Evolutionary conservation across 1,140 invertebrate genomes (phyloP).

Genomic region (Drosophila equinoxialis): DNA sequence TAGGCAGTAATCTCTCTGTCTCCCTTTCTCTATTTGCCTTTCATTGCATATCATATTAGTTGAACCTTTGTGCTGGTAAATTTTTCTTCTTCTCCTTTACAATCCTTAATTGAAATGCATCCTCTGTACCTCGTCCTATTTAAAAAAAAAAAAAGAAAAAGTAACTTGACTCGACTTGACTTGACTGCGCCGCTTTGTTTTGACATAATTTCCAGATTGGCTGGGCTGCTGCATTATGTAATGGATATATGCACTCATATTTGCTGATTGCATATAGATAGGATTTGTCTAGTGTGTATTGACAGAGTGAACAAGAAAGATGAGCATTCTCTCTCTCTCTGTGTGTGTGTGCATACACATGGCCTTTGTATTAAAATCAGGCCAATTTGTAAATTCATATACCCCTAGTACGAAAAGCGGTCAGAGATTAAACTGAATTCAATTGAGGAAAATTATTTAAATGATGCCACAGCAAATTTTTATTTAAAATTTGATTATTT

Average conservation of each 20-base stretch:
- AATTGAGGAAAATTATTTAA: too few species aligned
- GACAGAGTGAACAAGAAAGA: conserved; percentile 38
- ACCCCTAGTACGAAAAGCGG: not conserved
- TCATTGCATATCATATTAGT: conserved; percentile 70
- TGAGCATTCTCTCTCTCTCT: conserved; percentile 6
- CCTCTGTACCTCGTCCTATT: not conserved
- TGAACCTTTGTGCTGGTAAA: conserved; percentile 53
- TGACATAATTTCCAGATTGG: conserved; percentile 72
- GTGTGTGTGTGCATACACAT: conserved; percentile 1
- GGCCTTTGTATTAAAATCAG: not conserved
- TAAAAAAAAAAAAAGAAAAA: conserved; percentile 9
- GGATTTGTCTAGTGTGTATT: conserved; percentile 61
- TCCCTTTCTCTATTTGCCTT: conserved; percentile 17
- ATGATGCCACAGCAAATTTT: too few species aligned
- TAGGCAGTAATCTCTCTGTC: conserved; percentile 3
- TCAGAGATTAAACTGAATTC: not conserved
- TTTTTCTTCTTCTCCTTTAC: conserved; percentile 32
- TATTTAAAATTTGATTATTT: too few species aligned
- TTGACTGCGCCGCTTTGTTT: conserved; percentile 71
- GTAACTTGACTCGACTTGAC: conserved; percentile 44
- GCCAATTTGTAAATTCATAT: not conserved
- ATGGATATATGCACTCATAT: conserved; percentile 53
- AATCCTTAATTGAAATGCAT: conserved; percentile 68
- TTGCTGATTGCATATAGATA: conserved; percentile 79
- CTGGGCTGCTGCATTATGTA: conserved; percentile 62